Evolutionary conservation across 2,888 invertebrate species (phyloP), one percentile per base, ranked within the genome.

Genomic region (Girardia tigrina): DNA sequence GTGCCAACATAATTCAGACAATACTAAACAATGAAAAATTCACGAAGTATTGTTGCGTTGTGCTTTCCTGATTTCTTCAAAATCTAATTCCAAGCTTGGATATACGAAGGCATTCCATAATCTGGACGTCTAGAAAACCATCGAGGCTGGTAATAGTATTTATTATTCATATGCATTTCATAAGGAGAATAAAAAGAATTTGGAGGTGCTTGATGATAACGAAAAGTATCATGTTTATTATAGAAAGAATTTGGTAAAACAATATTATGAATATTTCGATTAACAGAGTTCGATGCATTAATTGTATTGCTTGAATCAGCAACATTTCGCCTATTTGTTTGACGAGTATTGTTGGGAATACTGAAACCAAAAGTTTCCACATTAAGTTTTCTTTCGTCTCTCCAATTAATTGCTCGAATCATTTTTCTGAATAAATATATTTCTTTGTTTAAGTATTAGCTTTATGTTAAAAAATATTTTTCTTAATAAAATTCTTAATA

Each of bases 331-430:
- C 56, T 56, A 56, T n/a, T 56, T 16, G 56, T 4, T 23, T 56
- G 56, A 56, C 56, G 56, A 8, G 4, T 56, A 56, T 56, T 56
- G n/a, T 56, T 56, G n/a, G 56, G 56, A 56, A 56, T 56, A 56
- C 23, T 56, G 69, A 93, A 90, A 75, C 95, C 95, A 86, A 97
- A 97, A 77, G 95, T 97, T 87, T 97, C 95, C 16, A 91, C 91
- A 86, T 97, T 97, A 80, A 95, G 86, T 86, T 94, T 94, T 79
- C 94, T 89, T 86, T 95, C 95, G 80, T 91, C 91, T 83, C 92
- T 89, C 95, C 95, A 95, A 85, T 94, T 94, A 78, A 90, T 90
- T 80, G 92, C 88, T 83, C 73, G 73, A 26, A 72, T 72, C 36
- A 36, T 72, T 72, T 72, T 72, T 26, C 73, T 72, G 12, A 72